Base-by-base conservation (phyloP, 1,140 invertebrate genomes). In the Ganaspis sp. region DNA sequence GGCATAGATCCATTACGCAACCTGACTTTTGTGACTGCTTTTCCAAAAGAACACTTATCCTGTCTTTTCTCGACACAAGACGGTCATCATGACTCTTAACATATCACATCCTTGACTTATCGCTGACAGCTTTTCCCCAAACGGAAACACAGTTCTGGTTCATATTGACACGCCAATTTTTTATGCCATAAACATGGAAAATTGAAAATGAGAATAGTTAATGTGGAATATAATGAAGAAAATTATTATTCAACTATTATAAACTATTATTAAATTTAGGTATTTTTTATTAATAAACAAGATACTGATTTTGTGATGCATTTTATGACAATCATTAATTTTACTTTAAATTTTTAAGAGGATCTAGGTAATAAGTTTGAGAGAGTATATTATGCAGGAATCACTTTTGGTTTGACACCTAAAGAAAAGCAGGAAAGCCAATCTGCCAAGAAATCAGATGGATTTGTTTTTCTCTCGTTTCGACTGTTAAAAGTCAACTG, bases 1-100 rank as follows among this genome's bases (percentile, higher is more conserved):
- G 81, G 85, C 81, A 72, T 80, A 19, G 80, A 71, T 83, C 87
- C 83, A 89, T 89, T 88, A 89, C 87, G 84, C 80, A 87, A 87
- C 75, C 78, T 81, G 82, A 84, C 79, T 83, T 87, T 85, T 87
- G 77, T 86, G 75, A 77, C 74, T 73, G 45, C 69, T 69, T 72
- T 29, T 72, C 23, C 58, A 49, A 79, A 78, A 74, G 42, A 74
- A 83, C 81, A 82, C 71, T 81, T 79, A 73, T 71, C 19, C 38
- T 15, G 37, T 12, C 72, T 15, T 8, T 34, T 21, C 72, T 69
- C 19, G 19, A 26, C n/a, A 40, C n/a, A 71, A 69, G 21, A 69
- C 40, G 19, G 72, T 29, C 83, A 83, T 83, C 83, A 54, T 85
- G 83, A 82, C 80, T 45, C 26, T 74, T 9, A 37, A 70, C n/a